Conservation (phyloP, 2,113 vertebrate genomes). For the Maccullochella peelii region DNA sequence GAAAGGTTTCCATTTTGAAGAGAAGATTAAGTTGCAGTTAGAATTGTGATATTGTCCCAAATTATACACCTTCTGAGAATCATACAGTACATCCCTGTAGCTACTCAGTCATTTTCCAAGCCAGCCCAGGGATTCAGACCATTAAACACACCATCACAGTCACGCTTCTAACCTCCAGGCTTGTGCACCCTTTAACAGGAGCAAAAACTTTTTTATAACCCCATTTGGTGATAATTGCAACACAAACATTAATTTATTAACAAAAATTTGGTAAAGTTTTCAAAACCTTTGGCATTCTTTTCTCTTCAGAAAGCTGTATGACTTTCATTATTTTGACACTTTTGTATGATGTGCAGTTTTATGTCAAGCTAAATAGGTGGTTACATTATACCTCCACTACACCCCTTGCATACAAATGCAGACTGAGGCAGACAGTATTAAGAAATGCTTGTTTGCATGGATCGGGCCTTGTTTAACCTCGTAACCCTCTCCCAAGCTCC, state of each 20-base stretch:
- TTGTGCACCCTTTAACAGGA: background rate
- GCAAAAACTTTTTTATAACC: background rate
- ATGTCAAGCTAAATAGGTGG: conserved; percentile 24
- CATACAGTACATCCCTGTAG: background rate
- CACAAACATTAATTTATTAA: background rate
- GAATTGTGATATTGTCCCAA: background rate
- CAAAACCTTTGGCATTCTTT: background rate
- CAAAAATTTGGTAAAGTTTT: background rate
- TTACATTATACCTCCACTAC: conserved; percentile 14
- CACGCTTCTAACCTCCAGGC: background rate
- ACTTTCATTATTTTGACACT: background rate
- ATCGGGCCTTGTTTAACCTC: conserved; percentile 74
- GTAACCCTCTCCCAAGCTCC: conserved; percentile 63
- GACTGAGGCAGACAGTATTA: conserved; percentile 38
- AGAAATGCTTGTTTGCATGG: conserved; percentile 68
- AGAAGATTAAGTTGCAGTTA: background rate
- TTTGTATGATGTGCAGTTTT: background rate
- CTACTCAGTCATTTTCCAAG: background rate
- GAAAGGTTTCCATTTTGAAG: background rate
- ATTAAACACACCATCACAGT: background rate
- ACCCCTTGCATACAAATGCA: conserved; percentile 42
- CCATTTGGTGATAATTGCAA: background rate
- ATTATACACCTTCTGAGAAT: conserved; percentile 1
- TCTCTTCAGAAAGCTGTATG: background rate
- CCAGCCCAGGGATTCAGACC: background rate